Conservation (phyloP, 1,140 invertebrate genomes). For the Arion vulgaris region DNA sequence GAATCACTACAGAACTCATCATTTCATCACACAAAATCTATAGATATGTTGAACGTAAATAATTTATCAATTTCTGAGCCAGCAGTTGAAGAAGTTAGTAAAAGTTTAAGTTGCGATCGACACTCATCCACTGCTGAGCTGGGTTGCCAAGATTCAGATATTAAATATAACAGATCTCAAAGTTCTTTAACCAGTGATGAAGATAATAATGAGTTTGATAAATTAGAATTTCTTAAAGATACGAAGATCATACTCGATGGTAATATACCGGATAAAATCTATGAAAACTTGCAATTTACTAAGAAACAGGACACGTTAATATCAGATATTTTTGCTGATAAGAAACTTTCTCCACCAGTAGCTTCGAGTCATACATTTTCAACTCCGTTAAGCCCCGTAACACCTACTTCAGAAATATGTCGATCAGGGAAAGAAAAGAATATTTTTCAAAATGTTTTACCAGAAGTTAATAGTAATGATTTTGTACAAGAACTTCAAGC, state of each 20-base stretch:
- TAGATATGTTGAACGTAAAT: not conserved
- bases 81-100: not conserved
- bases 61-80: not conserved
- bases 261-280: too few species aligned
- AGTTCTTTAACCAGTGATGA: not conserved
- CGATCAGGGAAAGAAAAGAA: not conserved
- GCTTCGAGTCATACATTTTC: too few species aligned
- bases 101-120: not conserved
- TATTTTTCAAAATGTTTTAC: not conserved
- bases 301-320: too few species aligned
- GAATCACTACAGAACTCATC: not conserved
- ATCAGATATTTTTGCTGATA: too few species aligned
- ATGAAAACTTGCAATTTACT: too few species aligned
- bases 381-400: too few species aligned
- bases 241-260: too few species aligned
- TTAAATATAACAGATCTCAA: not conserved
- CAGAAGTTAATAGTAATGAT: not conserved
- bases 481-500: conserved; percentile 1
- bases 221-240: too few species aligned
- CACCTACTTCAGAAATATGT: too few species aligned
- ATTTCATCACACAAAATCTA: not conserved
- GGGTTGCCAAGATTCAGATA: not conserved
- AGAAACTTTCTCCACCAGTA: too few species aligned
- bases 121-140: not conserved
- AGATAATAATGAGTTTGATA: too few species aligned